phyloP scores from a whole-genome alignment of 2,797 vertebrate species.

The Poecile montanus region DNA sequence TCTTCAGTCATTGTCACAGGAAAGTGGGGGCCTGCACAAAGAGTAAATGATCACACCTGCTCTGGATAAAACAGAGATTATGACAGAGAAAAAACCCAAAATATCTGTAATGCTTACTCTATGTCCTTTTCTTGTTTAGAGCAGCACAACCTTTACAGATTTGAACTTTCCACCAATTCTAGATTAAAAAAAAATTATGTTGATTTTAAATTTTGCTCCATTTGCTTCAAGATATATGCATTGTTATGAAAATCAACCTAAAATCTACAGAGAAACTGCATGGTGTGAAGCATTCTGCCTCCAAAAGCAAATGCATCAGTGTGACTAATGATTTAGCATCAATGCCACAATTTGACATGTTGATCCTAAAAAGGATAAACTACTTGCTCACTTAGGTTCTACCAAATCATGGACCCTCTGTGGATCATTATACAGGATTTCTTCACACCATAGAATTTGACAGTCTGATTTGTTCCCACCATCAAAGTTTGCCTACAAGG shows the following conservation, averaged over 20 bases:
- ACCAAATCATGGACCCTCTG: neutral
- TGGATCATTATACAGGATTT: constrained; percentile 8
- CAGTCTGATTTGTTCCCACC: constrained; percentile 24
- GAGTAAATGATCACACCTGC: neutral
- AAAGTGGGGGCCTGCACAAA: neutral
- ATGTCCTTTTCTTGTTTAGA: neutral
- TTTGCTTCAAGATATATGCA: neutral
- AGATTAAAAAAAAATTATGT: neutral
- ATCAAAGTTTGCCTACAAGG: neutral
- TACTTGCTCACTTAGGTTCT: neutral
- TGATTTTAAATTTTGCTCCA: neutral
- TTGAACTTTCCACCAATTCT: neutral
- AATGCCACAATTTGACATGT: neutral
- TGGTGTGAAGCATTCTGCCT: neutral
- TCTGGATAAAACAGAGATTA: neutral
- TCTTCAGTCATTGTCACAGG: neutral
- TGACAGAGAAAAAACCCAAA: neutral
- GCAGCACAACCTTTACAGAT: neutral
- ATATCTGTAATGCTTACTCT: neutral
- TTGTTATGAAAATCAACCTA: neutral
- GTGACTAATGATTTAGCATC: neutral
- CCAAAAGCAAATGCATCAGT: neutral
- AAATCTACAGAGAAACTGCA: neutral
- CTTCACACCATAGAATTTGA: neutral
- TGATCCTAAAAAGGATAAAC: constrained; percentile 17